Evolutionary conservation across 2,113 vertebrate species (phyloP).

Genomic region (Peromyscus californicus): DNA sequence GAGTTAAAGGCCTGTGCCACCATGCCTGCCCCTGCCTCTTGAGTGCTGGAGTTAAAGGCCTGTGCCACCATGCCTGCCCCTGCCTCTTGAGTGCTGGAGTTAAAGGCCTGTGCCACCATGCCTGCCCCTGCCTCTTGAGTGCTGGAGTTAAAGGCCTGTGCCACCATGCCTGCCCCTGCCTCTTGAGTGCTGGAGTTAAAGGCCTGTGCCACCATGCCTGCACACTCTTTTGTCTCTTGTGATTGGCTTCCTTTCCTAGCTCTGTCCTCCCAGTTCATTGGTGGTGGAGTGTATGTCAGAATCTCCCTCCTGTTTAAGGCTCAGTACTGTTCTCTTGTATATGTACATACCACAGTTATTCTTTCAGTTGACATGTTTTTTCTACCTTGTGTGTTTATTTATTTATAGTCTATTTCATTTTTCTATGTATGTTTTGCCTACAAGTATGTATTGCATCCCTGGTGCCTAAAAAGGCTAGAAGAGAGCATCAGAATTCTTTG

Average conservation of each 20-base stretch:
- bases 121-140: not conserved
- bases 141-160: not conserved
- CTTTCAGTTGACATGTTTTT: not conserved
- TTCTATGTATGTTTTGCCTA: not conserved
- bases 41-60: not conserved
- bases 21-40: not conserved
- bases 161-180: not conserved
- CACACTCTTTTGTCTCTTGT: not conserved
- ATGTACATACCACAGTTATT: not conserved
- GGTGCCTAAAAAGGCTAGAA: not conserved
- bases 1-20: not conserved
- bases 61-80: not conserved
- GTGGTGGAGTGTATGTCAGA: not conserved
- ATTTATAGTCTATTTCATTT: not conserved
- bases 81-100: not conserved
- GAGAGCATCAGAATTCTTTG: not conserved
- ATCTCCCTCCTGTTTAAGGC: not conserved
- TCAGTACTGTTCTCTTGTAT: not conserved
- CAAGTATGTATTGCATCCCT: not conserved
- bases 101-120: not conserved
- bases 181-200: not conserved
- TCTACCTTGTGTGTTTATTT: not conserved
- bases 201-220: not conserved
- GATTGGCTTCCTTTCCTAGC: not conserved
- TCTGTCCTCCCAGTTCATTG: not conserved